Evolutionary conservation across 2,888 invertebrate species (phyloP).

Genomic region (Atethmia centrago): DNA sequence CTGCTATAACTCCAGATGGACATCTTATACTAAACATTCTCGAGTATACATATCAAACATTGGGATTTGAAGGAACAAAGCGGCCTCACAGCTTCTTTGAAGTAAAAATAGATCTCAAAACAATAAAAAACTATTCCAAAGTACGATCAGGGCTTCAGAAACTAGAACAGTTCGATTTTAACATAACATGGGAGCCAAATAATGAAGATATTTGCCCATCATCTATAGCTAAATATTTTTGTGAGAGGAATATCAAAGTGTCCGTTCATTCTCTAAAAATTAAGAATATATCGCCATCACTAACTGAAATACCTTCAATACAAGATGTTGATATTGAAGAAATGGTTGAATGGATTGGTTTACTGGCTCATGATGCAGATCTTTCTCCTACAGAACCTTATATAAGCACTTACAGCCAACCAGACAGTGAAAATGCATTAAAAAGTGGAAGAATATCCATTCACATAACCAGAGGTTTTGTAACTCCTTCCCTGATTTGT

Average conservation of each 20-base stretch:
- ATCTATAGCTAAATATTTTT: conserved; percentile 85
- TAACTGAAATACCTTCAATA: conserved; percentile 78
- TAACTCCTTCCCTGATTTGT: conserved; percentile 74
- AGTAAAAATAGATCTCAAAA: conserved; percentile 79
- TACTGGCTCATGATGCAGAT: conserved; percentile 78
- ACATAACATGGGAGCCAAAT: conserved; percentile 81
- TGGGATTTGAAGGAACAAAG: conserved; percentile 84
- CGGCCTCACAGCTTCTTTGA: conserved; percentile 80
- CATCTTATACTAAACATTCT: conserved; percentile 78
- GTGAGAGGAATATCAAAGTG: conserved; percentile 75
- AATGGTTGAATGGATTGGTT: conserved; percentile 85
- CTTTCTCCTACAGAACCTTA: conserved; percentile 76
- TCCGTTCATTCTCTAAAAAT: conserved; percentile 69
- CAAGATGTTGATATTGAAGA: conserved; percentile 79
- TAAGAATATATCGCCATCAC: conserved; percentile 71
- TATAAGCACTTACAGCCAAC: conserved; percentile 81
- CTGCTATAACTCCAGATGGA: conserved; percentile 83
- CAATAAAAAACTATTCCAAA: conserved; percentile 74
- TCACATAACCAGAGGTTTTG: conserved; percentile 79
- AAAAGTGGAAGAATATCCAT: conserved; percentile 79
- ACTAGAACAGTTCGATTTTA: conserved; percentile 78
- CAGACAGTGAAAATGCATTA: conserved; percentile 77
- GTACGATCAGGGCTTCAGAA: conserved; percentile 72
- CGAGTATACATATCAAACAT: conserved; percentile 81
- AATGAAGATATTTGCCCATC: conserved; percentile 83